Percentiles rank a stretch among this genome's conserved stretches.
Conservation (phyloP, 2,888 invertebrate genomes). For the Pterostichus niger region DNA sequence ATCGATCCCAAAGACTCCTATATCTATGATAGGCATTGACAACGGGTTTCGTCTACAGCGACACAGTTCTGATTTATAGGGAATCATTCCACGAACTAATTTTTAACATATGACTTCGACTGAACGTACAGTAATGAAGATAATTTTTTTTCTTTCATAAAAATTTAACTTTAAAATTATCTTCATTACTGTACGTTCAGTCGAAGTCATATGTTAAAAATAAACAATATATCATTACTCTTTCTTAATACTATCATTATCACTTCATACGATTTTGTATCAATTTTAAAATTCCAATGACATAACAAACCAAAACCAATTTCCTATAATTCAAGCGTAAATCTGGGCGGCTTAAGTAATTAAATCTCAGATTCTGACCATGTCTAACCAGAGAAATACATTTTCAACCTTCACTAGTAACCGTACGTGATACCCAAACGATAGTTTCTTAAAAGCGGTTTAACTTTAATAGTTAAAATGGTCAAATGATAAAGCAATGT, state of each 20-base stretch:
- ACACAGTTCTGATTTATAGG: too few species aligned
- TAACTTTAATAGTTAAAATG: constrained; percentile 7
- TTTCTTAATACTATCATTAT: constrained; percentile 17
- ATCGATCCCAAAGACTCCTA: too few species aligned
- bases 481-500: constrained; percentile 13
- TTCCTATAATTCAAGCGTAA: constrained; percentile 5
- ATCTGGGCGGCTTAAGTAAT: constrained; percentile 13
- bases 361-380: constrained; percentile 1
- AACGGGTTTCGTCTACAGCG: too few species aligned
- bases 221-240: neutral
- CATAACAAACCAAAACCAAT: constrained; percentile 16
- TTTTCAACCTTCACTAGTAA: constrained; percentile 8
- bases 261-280: neutral
- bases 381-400: constrained; percentile 3
- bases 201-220: too few species aligned
- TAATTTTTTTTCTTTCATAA: too few species aligned
- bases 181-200: too few species aligned
- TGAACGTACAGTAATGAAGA: too few species aligned
- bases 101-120: too few species aligned
- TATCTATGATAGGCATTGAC: too few species aligned
- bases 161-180: too few species aligned
- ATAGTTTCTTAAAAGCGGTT: neutral
- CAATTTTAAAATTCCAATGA: constrained; percentile 12
- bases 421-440: constrained; percentile 3
- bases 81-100: too few species aligned